These are phyloP conservation scores for Odontamblyopus rebecca DNA, from an alignment of 2,797 vertebrate species.

Conservation along the genomic window DNA sequence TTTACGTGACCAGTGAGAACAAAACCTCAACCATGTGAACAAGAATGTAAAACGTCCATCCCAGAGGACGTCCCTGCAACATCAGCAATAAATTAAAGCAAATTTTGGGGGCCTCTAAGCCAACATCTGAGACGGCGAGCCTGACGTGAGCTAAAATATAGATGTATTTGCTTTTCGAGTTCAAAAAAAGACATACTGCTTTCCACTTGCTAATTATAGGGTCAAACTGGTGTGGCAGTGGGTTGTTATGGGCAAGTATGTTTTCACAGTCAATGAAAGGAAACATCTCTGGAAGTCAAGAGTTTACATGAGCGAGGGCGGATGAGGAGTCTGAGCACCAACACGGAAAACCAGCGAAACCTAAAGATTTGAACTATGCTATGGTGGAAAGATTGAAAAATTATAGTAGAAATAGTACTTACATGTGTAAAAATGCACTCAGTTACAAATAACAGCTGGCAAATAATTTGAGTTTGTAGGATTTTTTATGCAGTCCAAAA, in stretches of 20 bases:
- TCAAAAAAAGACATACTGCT: not conserved
- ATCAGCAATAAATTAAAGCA: slow-evolving; percentile 6
- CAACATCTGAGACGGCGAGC: not conserved
- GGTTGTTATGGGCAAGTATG: slow-evolving; percentile 15
- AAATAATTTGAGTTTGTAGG: no score
- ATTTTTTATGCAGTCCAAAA: no score
- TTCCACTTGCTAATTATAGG: slow-evolving; percentile 19
- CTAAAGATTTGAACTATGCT: not conserved
- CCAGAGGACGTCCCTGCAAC: slow-evolving; percentile 1
- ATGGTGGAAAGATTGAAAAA: no score
- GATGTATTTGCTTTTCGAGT: slow-evolving; percentile 8
- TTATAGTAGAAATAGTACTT: no score
- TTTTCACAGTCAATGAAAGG: slow-evolving; percentile 18
- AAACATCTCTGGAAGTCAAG: slow-evolving; percentile 10
- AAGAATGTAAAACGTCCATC: slow-evolving; percentile 4
- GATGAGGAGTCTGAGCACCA: slow-evolving; percentile 2
- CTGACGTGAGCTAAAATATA: slow-evolving; percentile 8
- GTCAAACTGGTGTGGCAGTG: slow-evolving; percentile 12
- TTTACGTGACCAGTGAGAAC: slow-evolving; percentile 5
- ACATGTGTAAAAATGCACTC: no score
- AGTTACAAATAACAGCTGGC: no score
- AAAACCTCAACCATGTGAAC: slow-evolving; percentile 9
- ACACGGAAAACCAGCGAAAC: not conserved
- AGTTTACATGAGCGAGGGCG: slow-evolving; percentile 1
- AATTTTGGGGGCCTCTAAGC: not conserved